phyloP scores from a whole-genome alignment of 2,797 vertebrate species.

The Notamacropus eugenii region DNA sequence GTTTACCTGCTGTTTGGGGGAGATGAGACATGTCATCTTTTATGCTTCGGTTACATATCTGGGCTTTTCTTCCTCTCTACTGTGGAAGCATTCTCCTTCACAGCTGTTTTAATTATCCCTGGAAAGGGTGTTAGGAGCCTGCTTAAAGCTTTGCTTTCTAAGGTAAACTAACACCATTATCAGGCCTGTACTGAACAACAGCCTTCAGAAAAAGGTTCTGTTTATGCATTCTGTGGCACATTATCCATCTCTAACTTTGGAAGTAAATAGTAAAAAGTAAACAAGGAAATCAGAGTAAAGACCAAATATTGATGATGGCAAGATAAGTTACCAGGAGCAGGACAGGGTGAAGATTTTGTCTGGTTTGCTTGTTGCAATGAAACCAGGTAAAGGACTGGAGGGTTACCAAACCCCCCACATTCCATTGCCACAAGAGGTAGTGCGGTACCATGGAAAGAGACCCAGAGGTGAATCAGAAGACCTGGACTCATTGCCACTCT shows the following conservation, averaged over 20 bases:
- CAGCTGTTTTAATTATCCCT: conserved; percentile 63
- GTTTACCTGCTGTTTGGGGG: not conserved
- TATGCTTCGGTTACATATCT: conserved; percentile 19
- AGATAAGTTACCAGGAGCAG: conserved; percentile 16
- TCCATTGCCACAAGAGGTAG: not conserved
- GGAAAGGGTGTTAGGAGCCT: conserved; percentile 1
- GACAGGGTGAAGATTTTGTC: not conserved
- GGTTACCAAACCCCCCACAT: not conserved
- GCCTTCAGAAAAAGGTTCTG: not conserved
- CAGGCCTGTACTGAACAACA: conserved; percentile 37
- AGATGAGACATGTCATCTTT: conserved; percentile 3
- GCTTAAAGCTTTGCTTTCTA: conserved; percentile 54
- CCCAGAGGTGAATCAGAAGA: not conserved
- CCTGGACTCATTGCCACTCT: not conserved
- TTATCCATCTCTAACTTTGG: conserved; percentile 62
- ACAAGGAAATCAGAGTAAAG: conserved; percentile 57
- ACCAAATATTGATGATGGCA: conserved; percentile 46
- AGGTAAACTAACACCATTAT: conserved; percentile 67
- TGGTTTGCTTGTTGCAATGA: not conserved
- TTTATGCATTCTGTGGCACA: not conserved
- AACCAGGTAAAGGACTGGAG: not conserved
- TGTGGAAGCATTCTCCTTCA: not conserved
- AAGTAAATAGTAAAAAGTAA: conserved; percentile 52
- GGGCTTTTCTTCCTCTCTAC: not conserved
- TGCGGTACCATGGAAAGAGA: not conserved